Percentiles rank a stretch among this genome's conserved stretches.
phyloP scores from a whole-genome alignment of 2,797 vertebrate species.

The Pseudomugil gertrudae region DNA sequence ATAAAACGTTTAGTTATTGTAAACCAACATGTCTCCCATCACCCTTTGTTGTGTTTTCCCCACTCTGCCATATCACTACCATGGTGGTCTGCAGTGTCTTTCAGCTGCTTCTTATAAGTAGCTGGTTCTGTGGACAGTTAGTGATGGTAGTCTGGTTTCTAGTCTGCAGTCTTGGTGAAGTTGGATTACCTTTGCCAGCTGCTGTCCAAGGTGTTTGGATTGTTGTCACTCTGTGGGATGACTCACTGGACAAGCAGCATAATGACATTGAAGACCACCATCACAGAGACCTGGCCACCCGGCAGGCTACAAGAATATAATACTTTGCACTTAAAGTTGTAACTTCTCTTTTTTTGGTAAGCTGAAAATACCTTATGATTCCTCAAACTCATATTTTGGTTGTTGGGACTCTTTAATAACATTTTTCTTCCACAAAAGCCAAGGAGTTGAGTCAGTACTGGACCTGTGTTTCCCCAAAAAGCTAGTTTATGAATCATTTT shows the following conservation, averaged over 20 bases:
- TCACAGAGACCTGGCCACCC: conserved; percentile 9
- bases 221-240: conserved; percentile 1
- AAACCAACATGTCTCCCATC: not conserved
- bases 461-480: conserved; percentile 36
- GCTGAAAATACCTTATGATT: conserved; percentile 10
- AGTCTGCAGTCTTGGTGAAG: not conserved
- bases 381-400: conserved; percentile 27
- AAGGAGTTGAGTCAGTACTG: conserved; percentile 46
- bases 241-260: not conserved
- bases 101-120: not conserved
- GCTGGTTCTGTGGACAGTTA: not conserved
- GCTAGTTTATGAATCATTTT: conserved; percentile 37
- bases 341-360: not conserved
- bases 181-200: not conserved
- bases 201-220: not conserved
- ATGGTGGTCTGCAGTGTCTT: not conserved
- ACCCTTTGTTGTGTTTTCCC: not conserved
- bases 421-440: too few species aligned
- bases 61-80: conserved; percentile 1
- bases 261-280: conserved; percentile 11
- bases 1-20: not conserved
- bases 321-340: conserved; percentile 10
- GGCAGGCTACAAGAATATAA: not conserved
- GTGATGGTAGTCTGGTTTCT: not conserved
- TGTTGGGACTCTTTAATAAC: conserved; percentile 29